Conservation (phyloP, 2,888 invertebrate genomes). For the Nasonia oneida region DNA sequence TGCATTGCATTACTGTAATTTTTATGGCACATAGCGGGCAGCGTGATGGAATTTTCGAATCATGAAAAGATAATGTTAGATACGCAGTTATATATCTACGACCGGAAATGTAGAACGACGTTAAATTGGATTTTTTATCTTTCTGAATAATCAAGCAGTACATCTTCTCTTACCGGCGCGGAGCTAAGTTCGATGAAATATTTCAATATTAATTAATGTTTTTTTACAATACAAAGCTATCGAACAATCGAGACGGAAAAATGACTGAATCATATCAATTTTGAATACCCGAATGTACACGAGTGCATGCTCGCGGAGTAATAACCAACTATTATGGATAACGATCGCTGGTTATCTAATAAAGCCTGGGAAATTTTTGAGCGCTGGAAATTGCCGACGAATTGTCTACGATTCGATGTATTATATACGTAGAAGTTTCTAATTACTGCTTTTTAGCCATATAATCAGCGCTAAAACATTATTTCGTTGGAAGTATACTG, state of each 20-base stretch:
- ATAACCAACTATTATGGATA: constrained; percentile 14
- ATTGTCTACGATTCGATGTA: not conserved
- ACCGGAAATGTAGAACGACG: constrained; percentile 7
- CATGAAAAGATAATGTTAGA: not conserved
- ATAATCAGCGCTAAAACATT: not conserved
- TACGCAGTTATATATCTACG: no score
- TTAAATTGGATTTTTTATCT: constrained; percentile 1
- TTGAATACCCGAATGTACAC: constrained; percentile 14
- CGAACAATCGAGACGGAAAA: constrained; percentile 2
- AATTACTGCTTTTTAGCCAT: no score
- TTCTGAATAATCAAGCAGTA: not conserved
- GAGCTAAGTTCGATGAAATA: not conserved
- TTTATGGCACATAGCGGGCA: not conserved
- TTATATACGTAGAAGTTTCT: not conserved
- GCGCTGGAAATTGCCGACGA: not conserved
- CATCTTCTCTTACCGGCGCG: not conserved
- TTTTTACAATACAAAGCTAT: not conserved
- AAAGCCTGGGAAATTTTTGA: constrained; percentile 16
- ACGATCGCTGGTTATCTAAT: constrained; percentile 21
- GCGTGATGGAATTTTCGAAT: not conserved
- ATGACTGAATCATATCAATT: not conserved
- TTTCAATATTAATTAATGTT: constrained; percentile 21
- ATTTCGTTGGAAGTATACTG: no score
- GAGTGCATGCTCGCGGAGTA: not conserved
- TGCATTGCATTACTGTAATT: no score